These are phyloP conservation scores for Actenoides lindsayi DNA, from an alignment of 2,113 vertebrate genomes.

Conservation along the genomic window DNA sequence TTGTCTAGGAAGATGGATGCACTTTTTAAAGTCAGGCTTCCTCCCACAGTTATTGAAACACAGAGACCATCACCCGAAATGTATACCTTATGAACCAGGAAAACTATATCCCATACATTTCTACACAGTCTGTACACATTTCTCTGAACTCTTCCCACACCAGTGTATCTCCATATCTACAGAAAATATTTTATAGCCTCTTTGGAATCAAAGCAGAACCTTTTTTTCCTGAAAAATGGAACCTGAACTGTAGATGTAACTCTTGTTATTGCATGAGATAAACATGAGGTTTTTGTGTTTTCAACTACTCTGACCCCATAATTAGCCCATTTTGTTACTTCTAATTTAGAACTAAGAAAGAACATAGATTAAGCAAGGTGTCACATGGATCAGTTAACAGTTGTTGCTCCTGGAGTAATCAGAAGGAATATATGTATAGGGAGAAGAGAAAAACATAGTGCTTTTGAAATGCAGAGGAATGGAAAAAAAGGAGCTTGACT, in stretches of 20 bases:
- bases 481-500: background rate
- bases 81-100: background rate
- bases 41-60: slow-evolving; percentile 18
- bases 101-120: background rate
- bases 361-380: background rate
- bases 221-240: background rate
- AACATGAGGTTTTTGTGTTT: background rate
- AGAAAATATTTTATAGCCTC: background rate
- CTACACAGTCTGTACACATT: background rate
- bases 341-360: background rate
- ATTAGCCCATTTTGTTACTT: background rate
- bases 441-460: background rate
- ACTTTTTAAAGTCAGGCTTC: background rate
- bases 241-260: background rate
- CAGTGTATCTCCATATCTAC: background rate
- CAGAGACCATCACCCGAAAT: background rate
- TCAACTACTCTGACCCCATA: background rate
- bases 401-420: background rate
- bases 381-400: background rate
- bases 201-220: background rate
- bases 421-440: background rate
- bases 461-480: background rate
- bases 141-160: background rate
- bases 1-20: slow-evolving; percentile 36
- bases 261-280: background rate